phyloP scores from a whole-genome alignment of 1,140 invertebrate species.

The Leptinotarsa lineolata region DNA sequence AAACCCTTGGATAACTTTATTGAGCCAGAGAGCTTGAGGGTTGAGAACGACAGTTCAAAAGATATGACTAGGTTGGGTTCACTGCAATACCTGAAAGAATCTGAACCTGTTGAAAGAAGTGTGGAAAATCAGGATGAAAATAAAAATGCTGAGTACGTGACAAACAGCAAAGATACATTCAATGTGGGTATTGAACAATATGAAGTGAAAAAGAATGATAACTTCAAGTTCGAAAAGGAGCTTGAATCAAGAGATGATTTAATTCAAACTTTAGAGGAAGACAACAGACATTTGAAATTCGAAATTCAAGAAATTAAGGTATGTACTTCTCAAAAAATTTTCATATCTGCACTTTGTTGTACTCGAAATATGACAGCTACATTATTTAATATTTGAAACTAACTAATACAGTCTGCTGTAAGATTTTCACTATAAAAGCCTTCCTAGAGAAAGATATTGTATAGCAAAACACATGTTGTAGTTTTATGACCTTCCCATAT shows the following conservation, averaged over 20 bases:
- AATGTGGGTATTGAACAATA: background rate
- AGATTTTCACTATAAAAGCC: no score
- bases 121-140: background rate
- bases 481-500: no score
- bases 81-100: background rate
- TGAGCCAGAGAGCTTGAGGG: background rate
- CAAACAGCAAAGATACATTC: no score
- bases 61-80: no score
- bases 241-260: slow-evolving; percentile 42
- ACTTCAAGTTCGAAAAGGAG: slow-evolving; percentile 25
- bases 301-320: slow-evolving; percentile 47
- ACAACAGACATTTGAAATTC: slow-evolving; percentile 45
- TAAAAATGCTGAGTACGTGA: background rate
- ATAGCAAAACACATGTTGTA: no score
- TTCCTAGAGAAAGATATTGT: no score
- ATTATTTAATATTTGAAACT: no score
- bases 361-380: no score
- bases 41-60: background rate
- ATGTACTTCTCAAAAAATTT: slow-evolving; percentile 22
- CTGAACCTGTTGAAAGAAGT: background rate
- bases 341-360: no score
- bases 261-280: slow-evolving; percentile 46
- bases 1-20: background rate
- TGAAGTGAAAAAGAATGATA: background rate
- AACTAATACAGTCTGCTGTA: no score